Evolutionary conservation across 2,113 vertebrate species (phyloP).

Genomic region (Morone chrysops): DNA sequence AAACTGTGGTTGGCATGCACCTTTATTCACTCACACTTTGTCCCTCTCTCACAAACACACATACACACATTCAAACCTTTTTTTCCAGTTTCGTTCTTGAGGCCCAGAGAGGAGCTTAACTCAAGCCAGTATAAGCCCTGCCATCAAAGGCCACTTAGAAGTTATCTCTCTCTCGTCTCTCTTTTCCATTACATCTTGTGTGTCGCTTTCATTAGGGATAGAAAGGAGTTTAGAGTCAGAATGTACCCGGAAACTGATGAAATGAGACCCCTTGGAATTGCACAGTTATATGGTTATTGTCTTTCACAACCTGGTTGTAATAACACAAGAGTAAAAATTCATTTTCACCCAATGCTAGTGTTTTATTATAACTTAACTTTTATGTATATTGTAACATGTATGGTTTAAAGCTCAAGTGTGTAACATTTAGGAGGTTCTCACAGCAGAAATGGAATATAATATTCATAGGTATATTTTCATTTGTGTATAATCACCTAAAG

Average conservation of each 20-base stretch:
- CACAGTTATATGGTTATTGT: conserved; percentile 32
- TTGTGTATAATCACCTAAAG: too few species aligned
- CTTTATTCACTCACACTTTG: conserved; percentile 16
- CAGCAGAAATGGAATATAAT: too few species aligned
- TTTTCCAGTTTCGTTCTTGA: conserved; percentile 39
- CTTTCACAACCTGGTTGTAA: conserved; percentile 10
- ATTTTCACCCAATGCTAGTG: neutral
- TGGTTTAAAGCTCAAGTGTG: neutral
- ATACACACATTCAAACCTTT: neutral
- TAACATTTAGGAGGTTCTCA: too few species aligned
- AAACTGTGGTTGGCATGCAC: conserved; percentile 26
- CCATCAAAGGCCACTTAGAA: conserved; percentile 69
- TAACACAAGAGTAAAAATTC: neutral
- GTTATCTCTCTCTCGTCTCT: conserved; percentile 49
- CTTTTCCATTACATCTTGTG: conserved; percentile 56
- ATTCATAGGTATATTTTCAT: too few species aligned
- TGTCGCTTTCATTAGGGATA: conserved; percentile 51
- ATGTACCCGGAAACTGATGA: conserved; percentile 23
- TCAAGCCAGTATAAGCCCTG: conserved; percentile 61
- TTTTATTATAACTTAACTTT: neutral
- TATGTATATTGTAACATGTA: neutral
- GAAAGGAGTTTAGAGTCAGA: conserved; percentile 40
- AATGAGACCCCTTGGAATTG: conserved; percentile 45
- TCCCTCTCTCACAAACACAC: conserved; percentile 18
- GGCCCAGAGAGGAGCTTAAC: conserved; percentile 58